Evolutionary conservation across 2,113 vertebrate species (phyloP), one percentile per base, ranked within the genome.

Genomic region (Myrmecophaga tridactyla): DNA sequence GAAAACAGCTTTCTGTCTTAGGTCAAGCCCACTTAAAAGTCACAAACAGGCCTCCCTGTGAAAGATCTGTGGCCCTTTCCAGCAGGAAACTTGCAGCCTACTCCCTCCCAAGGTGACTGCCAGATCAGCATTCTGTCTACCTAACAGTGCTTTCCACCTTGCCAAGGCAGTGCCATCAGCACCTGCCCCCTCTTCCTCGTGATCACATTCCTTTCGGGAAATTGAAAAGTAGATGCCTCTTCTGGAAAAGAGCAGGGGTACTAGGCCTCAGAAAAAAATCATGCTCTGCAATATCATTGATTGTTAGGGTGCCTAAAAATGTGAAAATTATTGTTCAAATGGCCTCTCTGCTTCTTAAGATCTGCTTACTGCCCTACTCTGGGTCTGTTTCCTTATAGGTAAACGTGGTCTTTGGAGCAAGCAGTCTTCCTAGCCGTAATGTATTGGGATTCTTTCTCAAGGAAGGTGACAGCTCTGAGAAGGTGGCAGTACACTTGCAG

Each of bases 1-100:
- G 94, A 88, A 95, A 94, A 46, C 93, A 72, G 62, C 94, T 86
- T 89, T 96, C 77, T 92, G 67, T 96, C 46, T 12, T 84, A 90
- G 92, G 62, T 96, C 91, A 91, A 25, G 41, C 86, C 75, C 29
- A 11, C 34, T 62, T 85, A 43, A 86, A 34, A 93, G 81, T 90
- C 91, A 77, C 69, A 81, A 90, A 94, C 36, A 92, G 73, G 62
- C 92, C 69, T 95, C 65, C 67, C 85, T 95, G 85, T 4, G 48
- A 53, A 95, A 95, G 62, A 85, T 80, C 6, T 83, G 34, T 90
- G 94, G n/a, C 62, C 63, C 86, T 95, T 96, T 75, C 73, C 27
- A 63, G 41, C 41, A 46, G 73, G 86, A 31, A 89, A 23, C 48
- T 78, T 46, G 46, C 65, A 86, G 48, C 84, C 53, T 46, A 53